A percentile compares a stretch with the other conserved stretches of the same genome.
These are phyloP conservation scores for Eucera pruinosa DNA, from an alignment of 2,888 invertebrate genomes.

Conservation along the genomic window DNA sequence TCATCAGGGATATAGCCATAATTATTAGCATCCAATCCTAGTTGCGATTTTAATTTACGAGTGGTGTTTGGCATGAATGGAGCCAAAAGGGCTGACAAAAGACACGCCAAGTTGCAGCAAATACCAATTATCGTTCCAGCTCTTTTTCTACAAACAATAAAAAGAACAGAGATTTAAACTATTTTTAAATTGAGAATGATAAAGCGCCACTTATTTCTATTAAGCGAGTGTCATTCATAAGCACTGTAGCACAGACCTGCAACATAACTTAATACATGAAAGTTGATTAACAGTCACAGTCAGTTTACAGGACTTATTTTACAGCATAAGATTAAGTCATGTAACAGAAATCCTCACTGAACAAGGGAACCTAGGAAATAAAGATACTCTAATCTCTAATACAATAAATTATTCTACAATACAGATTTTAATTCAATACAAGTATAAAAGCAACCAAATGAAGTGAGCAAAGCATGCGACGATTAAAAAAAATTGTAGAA, in stretches of 20 bases:
- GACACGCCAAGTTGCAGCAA: constrained; percentile 91
- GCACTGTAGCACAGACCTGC: constrained; percentile 50
- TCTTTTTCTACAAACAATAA: constrained; percentile 85
- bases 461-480: not conserved
- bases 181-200: constrained; percentile 15
- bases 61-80: constrained; percentile 96
- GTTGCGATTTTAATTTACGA: constrained; percentile 89
- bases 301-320: constrained; percentile 47
- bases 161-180: constrained; percentile 24
- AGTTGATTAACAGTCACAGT: constrained; percentile 37
- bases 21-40: constrained; percentile 84
- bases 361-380: constrained; percentile 55
- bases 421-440: not conserved
- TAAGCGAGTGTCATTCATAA: constrained; percentile 30
- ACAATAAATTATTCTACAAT: constrained; percentile 23
- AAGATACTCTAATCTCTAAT: constrained; percentile 47
- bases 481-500: not conserved
- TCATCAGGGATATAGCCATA: constrained; percentile 81
- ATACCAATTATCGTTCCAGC: constrained; percentile 95
- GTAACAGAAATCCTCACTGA: constrained; percentile 38
- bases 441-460: constrained; percentile 1
- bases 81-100: constrained; percentile 92
- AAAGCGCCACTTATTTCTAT: constrained; percentile 16
- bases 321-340: constrained; percentile 50
- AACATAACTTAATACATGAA: constrained; percentile 43